These are phyloP conservation scores for Ranitomeya variabilis DNA, from an alignment of 2,113 vertebrate genomes.

Conservation along the genomic window DNA sequence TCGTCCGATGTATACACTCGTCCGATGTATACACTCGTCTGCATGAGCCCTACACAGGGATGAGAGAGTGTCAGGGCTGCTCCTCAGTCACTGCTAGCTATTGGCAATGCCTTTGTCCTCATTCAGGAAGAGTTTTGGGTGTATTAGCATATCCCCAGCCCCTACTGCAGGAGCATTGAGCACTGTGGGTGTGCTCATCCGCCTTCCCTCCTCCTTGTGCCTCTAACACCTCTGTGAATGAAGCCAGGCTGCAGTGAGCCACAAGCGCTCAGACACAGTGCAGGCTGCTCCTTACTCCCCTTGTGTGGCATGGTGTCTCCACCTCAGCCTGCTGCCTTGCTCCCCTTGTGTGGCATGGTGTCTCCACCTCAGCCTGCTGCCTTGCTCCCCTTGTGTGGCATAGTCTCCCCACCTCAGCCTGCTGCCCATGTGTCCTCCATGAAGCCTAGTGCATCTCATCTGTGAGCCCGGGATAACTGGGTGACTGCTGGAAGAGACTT, in stretches of 20 bases:
- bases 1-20: no score
- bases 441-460: background rate
- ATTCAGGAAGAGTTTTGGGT: slow-evolving; percentile 10
- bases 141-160: slow-evolving; percentile 18
- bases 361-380: no score
- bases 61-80: background rate
- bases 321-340: no score
- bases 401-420: slow-evolving; percentile 3
- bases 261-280: background rate
- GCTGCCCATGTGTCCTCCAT: slow-evolving; percentile 38
- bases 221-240: slow-evolving; percentile 51
- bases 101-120: slow-evolving; percentile 14
- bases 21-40: no score
- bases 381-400: background rate
- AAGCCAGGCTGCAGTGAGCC: slow-evolving; percentile 17
- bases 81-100: background rate
- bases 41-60: background rate
- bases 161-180: slow-evolving; percentile 18
- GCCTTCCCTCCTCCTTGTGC: slow-evolving; percentile 35
- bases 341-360: no score
- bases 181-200: background rate
- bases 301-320: no score
- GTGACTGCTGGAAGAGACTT: background rate
- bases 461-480: slow-evolving; percentile 4
- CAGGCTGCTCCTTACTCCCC: background rate